These are phyloP conservation scores for Mallotus villosus DNA, from an alignment of 2,797 vertebrate genomes.

Conservation along the genomic window DNA sequence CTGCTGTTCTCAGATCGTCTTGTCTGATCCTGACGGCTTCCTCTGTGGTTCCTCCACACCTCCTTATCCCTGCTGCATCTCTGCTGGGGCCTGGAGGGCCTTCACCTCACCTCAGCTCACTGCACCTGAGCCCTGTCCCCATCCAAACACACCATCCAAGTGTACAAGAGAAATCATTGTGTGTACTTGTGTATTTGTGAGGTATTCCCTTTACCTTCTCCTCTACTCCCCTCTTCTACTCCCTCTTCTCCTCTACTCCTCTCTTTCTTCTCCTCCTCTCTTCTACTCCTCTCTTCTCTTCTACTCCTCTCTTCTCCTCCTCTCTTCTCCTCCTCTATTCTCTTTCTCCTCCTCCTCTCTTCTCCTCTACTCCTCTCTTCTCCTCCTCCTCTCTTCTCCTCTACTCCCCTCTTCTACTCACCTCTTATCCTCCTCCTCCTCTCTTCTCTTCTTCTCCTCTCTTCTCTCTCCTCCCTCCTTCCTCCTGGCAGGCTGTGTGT, in stretches of 20 bases:
- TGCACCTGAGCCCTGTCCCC: background rate
- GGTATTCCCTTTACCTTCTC: constrained; percentile 27
- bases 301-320: constrained; percentile 45
- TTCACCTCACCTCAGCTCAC: no score
- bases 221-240: background rate
- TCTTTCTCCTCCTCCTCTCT: background rate
- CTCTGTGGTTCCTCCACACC: background rate
- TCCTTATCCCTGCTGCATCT: background rate
- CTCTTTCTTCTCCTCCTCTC: no score
- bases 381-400: constrained; percentile 37
- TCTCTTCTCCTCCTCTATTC: no score
- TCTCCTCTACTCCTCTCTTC: no score
- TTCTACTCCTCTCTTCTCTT: no score
- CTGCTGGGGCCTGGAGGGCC: background rate
- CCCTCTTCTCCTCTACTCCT: no score
- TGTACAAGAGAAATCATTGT: no score
- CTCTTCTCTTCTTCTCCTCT: constrained; percentile 26
- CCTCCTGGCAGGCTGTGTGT: constrained; percentile 23
- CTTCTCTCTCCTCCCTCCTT: constrained; percentile 30
- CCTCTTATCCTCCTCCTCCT: background rate
- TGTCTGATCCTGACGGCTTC: no score
- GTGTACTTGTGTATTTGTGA: no score
- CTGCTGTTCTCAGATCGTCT: background rate
- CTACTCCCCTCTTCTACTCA: background rate
- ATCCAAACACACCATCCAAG: no score